Evolutionary conservation across 2,888 invertebrate species (phyloP).

Genomic region (Chrysina gloriosa): DNA sequence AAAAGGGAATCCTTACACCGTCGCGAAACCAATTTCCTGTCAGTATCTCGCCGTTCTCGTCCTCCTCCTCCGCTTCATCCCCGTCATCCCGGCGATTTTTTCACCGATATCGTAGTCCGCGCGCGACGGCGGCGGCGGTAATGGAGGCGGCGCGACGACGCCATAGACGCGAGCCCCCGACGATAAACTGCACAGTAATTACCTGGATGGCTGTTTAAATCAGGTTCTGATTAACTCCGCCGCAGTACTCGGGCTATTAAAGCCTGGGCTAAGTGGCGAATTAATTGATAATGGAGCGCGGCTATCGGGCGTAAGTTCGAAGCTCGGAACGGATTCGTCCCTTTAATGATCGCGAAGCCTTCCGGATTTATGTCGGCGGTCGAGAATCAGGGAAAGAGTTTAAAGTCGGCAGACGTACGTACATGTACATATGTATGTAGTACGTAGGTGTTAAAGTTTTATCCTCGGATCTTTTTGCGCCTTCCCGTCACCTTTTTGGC

Average conservation of each 20-base stretch:
- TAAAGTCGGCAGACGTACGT: too few relatives aligned
- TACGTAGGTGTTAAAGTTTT: too few relatives aligned
- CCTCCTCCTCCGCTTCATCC: neutral
- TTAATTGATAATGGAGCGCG: slow-evolving; percentile 29
- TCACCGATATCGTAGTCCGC: slow-evolving; percentile 11
- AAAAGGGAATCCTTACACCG: neutral
- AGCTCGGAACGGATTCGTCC: neutral
- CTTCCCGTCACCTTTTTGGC: too few relatives aligned
- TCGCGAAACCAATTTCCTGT: slow-evolving; percentile 5
- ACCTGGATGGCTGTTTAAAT: slow-evolving; percentile 28
- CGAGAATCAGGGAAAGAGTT: too few relatives aligned
- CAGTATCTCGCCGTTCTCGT: neutral
- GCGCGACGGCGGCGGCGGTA: neutral
- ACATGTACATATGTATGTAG: too few relatives aligned
- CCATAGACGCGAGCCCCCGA: neutral
- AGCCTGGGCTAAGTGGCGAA: slow-evolving; percentile 27
- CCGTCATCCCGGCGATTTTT: neutral
- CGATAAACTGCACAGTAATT: slow-evolving; percentile 17
- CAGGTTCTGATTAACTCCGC: slow-evolving; percentile 27
- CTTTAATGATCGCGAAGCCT: neutral
- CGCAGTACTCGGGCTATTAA: slow-evolving; percentile 16
- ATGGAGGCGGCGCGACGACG: neutral
- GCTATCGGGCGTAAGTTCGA: neutral
- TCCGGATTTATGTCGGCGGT: neutral
- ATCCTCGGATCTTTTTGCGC: too few relatives aligned